Evolutionary conservation across 2,797 vertebrate species (phyloP), one percentile per base, ranked within the genome.

Genomic region (Halcyon leucocephala): DNA sequence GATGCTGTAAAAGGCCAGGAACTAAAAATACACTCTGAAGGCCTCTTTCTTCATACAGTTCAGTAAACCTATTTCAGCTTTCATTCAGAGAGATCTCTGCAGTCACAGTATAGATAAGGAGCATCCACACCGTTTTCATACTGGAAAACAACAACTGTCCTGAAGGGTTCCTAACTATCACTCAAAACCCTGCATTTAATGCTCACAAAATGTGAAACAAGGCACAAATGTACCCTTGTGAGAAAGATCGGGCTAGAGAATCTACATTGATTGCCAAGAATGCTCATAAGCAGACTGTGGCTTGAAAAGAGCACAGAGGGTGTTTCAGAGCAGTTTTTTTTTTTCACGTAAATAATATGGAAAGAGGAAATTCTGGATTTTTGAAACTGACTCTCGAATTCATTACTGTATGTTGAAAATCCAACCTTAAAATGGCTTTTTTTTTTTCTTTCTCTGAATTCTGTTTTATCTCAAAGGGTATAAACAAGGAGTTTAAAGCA

Each of bases 1-100:
- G 80, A 71, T 12, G 12, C 44, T 42, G 31, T 28, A 55, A 72
- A 86, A 62, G 10, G 10, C n/a, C 37, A 73, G 44, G 57, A 96
- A 73, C 71, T 76, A 70, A 83, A 90, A 95, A 64, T 41, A 48
- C 44, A n/a, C 20, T 39, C 52, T 25, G 29, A 85, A 96, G 64
- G 33, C 9, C 14, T 88, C 58, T 52, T 78, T 74, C 35, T 87
- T 20, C 49, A 41, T 18, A 25, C 3, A 86, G 42, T 29, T 89
- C 58, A 91, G 57, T 52, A 82, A 86, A 89, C 11, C n/a, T 42
- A 35, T 62, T 90, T 80, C 41, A 90, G 39, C 25, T 90, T 84
- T 64, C 46, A 67, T 35, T 66, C 37, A 28, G 1, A 65, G 7
- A 78, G 18, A 84, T 82, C 24, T 79, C n/a, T 74, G 15, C 33